These are phyloP conservation scores for Lemur catta DNA, from an alignment of 2,797 vertebrate species.

Conservation along the genomic window DNA sequence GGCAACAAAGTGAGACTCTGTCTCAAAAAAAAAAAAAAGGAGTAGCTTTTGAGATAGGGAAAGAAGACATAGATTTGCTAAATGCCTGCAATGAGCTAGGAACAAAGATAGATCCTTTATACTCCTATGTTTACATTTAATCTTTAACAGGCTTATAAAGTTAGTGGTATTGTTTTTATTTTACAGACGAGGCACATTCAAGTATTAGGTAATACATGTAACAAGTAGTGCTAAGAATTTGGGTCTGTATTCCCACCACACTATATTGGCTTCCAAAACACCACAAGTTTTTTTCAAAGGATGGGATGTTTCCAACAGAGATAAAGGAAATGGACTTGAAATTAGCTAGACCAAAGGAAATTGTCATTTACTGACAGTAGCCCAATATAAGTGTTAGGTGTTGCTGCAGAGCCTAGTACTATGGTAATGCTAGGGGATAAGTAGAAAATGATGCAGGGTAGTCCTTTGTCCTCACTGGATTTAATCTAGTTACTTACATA, in stretches of 20 bases:
- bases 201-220: background rate
- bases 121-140: background rate
- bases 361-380: background rate
- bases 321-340: constrained; percentile 11
- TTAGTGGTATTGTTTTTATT: background rate
- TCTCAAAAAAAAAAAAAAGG: too few relatives aligned
- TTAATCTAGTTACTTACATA: background rate
- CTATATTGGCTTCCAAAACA: background rate
- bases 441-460: background rate
- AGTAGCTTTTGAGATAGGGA: background rate
- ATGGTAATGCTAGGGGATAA: background rate
- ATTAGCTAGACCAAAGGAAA: constrained; percentile 3
- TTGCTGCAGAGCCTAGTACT: background rate
- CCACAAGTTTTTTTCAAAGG: background rate
- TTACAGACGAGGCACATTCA: background rate
- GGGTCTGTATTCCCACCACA: background rate
- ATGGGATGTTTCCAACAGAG: background rate
- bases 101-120: background rate
- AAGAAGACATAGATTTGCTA: background rate
- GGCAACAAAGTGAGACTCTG: too few relatives aligned
- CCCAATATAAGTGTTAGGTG: background rate
- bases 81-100: background rate
- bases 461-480: background rate
- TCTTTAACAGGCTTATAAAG: background rate
- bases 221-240: background rate